Evolutionary conservation across 2,888 invertebrate genomes (phyloP).

Genomic region (Cybosia mesomella): DNA sequence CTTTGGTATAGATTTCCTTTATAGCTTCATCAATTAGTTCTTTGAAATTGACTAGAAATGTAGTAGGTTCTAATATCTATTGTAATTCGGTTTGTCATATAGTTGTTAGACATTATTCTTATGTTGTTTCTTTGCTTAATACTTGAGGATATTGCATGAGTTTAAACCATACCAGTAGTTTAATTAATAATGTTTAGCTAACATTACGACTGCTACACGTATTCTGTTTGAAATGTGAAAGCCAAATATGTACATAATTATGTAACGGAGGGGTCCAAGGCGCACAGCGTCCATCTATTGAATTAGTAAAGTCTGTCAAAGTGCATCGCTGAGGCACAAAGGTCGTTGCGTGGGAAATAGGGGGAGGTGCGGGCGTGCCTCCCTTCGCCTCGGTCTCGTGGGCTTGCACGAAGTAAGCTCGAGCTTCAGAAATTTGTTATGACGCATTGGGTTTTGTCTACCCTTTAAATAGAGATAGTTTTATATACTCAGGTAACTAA

Average conservation of each 20-base stretch:
- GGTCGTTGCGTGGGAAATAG: constrained; percentile 86
- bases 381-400: constrained; percentile 62
- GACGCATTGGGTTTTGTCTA: constrained; percentile 80
- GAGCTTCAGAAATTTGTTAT: constrained; percentile 85
- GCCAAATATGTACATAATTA: constrained; percentile 59
- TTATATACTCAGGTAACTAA: constrained; percentile 24
- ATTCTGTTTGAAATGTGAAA: constrained; percentile 27
- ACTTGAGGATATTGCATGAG: background rate
- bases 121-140: background rate
- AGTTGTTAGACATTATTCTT: background rate
- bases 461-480: constrained; percentile 42
- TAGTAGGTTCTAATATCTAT: background rate
- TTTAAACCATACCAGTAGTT: background rate
- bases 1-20: too few species aligned
- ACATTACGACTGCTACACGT: background rate
- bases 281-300: constrained; percentile 83
- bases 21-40: too few species aligned
- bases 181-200: constrained; percentile 9
- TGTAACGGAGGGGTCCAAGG: constrained; percentile 69
- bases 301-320: constrained; percentile 87
- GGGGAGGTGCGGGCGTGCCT: constrained; percentile 60
- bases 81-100: background rate
- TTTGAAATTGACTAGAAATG: background rate
- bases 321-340: constrained; percentile 85
- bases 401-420: constrained; percentile 79